Percentiles rank a stretch among this genome's conserved stretches.
These are phyloP conservation scores for Crepidodera aurea DNA, from an alignment of 2,888 invertebrate species.

Conservation along the genomic window DNA sequence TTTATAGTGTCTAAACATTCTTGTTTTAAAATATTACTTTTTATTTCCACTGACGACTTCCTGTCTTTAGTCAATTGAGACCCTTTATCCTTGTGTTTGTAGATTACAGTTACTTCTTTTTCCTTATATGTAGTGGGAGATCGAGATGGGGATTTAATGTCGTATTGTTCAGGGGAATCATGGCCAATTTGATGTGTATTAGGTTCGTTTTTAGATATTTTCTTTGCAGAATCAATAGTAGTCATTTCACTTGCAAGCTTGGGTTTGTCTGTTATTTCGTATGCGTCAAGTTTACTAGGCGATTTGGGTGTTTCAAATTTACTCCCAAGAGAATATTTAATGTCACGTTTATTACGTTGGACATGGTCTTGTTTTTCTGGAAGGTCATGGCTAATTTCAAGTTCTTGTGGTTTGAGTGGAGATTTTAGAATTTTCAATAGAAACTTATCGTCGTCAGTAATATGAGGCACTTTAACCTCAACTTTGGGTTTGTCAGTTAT, in stretches of 20 bases:
- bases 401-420: no score
- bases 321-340: no score
- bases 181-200: not conserved
- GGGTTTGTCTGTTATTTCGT: conserved; percentile 14
- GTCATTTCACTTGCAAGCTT: not conserved
- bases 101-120: not conserved
- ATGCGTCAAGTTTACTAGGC: not conserved
- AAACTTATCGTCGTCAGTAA: not conserved
- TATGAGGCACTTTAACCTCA: no score
- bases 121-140: not conserved
- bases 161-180: not conserved
- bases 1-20: no score
- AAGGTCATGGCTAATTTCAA: no score
- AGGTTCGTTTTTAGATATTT: not conserved
- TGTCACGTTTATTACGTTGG: no score
- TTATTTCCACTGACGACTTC: not conserved
- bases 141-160: conserved; percentile 16
- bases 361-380: no score
- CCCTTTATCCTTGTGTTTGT: no score
- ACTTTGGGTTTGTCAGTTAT: no score
- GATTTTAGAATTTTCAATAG: not conserved
- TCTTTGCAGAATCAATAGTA: not conserved
- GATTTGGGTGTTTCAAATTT: not conserved
- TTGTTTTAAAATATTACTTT: no score
- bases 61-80: not conserved